Evolutionary conservation across 2,888 invertebrate species (phyloP).

Genomic region (Pegoplata infirma): DNA sequence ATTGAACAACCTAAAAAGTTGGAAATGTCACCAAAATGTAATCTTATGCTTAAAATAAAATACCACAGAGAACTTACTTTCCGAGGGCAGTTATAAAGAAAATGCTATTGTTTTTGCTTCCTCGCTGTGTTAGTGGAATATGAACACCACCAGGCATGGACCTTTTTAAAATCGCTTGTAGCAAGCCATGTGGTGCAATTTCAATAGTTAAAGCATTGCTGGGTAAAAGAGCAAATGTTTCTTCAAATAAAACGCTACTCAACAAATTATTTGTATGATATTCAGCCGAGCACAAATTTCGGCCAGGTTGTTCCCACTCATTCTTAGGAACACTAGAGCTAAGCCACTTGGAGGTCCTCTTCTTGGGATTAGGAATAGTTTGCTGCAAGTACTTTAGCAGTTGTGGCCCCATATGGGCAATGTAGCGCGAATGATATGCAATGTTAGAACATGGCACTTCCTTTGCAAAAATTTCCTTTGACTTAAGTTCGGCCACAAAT

Average conservation of each 20-base stretch:
- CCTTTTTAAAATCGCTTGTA: conserved; percentile 83
- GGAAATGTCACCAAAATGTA: too few relatives aligned
- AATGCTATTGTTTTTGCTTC: conserved; percentile 77
- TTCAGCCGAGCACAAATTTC: conserved; percentile 84
- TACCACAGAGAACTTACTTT: conserved; percentile 74
- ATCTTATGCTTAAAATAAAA: conserved; percentile 59
- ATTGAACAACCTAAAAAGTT: conserved; percentile 84
- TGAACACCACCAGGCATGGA: conserved; percentile 80
- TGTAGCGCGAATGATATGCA: conserved; percentile 91
- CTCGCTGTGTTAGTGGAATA: conserved; percentile 81
- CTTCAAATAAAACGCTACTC: conserved; percentile 81
- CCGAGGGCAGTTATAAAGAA: conserved; percentile 76
- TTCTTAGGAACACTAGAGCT: conserved; percentile 87
- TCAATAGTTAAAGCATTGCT: conserved; percentile 82
- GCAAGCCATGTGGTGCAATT: conserved; percentile 83
- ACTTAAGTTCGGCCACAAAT: conserved; percentile 83
- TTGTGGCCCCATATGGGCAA: conserved; percentile 83
- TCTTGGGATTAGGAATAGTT: conserved; percentile 83
- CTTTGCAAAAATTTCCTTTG: conserved; percentile 86
- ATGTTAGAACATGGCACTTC: conserved; percentile 91
- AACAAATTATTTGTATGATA: conserved; percentile 92
- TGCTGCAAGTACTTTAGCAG: conserved; percentile 82
- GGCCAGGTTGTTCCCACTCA: conserved; percentile 84
- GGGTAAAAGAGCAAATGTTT: conserved; percentile 81
- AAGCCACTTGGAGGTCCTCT: conserved; percentile 87